Conservation (phyloP, 2,888 invertebrate genomes). For the Drosophila rellima region DNA sequence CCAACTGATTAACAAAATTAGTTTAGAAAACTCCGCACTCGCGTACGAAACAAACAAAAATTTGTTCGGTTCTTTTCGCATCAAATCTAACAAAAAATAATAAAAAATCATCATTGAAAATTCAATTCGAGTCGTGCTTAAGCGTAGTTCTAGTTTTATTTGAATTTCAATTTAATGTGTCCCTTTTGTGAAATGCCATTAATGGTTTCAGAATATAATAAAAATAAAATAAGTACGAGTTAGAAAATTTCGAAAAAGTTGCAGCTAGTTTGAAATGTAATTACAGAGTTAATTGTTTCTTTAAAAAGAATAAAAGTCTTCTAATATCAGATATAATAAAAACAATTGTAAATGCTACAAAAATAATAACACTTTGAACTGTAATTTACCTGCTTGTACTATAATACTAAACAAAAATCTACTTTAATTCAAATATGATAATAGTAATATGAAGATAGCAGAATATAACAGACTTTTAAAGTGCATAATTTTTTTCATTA, state of each 20-base stretch:
- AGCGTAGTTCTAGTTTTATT: conserved; percentile 7
- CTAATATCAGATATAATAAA: no score
- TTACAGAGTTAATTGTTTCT: no score
- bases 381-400: no score
- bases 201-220: neutral
- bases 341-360: no score
- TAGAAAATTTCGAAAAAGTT: neutral
- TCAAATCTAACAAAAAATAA: conserved; percentile 45
- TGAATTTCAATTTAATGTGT: neutral
- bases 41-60: conserved; percentile 82
- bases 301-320: no score
- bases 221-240: neutral
- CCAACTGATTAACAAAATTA: conserved; percentile 83
- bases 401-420: no score
- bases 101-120: conserved; percentile 37
- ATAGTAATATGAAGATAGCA: no score
- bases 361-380: no score
- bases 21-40: conserved; percentile 84
- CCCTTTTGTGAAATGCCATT: neutral
- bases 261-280: neutral
- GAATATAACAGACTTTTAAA: no score
- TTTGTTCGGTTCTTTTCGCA: conserved; percentile 76
- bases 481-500: no score
- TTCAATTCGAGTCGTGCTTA: conserved; percentile 30
- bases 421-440: no score